Conservation (phyloP, 2,888 invertebrate species). For the Chymomyza fuscimana region DNA sequence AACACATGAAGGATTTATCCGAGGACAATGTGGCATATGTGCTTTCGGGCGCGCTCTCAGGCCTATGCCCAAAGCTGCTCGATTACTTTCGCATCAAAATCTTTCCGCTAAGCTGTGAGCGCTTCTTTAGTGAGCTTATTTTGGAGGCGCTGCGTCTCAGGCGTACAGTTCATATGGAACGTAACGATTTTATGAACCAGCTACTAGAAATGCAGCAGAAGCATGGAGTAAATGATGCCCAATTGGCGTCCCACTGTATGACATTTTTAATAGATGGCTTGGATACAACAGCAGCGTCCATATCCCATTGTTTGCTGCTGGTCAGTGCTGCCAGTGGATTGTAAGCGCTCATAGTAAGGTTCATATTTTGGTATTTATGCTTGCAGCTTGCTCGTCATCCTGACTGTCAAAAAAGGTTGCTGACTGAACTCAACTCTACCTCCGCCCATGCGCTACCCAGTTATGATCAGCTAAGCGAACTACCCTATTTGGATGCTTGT, state of each 20-base stretch:
- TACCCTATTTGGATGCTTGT: slow-evolving; percentile 77
- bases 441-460: slow-evolving; percentile 53
- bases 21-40: slow-evolving; percentile 65
- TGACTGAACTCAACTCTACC: slow-evolving; percentile 57
- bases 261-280: slow-evolving; percentile 79
- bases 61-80: slow-evolving; percentile 70
- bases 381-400: slow-evolving; percentile 69
- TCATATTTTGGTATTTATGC: background rate
- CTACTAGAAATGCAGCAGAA: slow-evolving; percentile 72
- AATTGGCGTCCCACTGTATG: slow-evolving; percentile 75
- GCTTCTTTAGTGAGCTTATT: slow-evolving; percentile 69
- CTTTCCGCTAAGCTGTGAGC: slow-evolving; percentile 83
- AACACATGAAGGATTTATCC: slow-evolving; percentile 74
- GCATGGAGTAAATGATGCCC: slow-evolving; percentile 57
- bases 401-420: slow-evolving; percentile 65
- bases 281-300: slow-evolving; percentile 76
- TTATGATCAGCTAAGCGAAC: slow-evolving; percentile 70
- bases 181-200: slow-evolving; percentile 76
- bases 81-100: slow-evolving; percentile 64
- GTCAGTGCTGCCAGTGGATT: slow-evolving; percentile 41
- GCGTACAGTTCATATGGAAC: slow-evolving; percentile 45
- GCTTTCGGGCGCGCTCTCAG: slow-evolving; percentile 63
- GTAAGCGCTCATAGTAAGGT: background rate
- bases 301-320: slow-evolving; percentile 74
- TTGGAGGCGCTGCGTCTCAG: slow-evolving; percentile 64